Evolutionary conservation across 2,888 invertebrate genomes (phyloP).

Genomic region (Calameuta idolon): DNA sequence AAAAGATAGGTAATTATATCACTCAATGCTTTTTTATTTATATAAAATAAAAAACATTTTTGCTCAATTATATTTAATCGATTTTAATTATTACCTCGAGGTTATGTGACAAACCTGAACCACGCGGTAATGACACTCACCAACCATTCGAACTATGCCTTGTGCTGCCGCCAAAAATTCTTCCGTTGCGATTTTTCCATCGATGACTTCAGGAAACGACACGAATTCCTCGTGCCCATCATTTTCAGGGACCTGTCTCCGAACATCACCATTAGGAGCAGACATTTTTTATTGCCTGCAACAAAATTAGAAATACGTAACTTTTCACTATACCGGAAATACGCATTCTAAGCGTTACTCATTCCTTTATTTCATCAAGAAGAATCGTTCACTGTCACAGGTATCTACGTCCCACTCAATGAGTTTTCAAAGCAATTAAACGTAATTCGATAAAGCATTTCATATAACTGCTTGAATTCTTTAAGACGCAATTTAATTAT

Average conservation of each 20-base stretch:
- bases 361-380: not conserved
- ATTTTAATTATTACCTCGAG: not conserved
- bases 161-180: slow-evolving; percentile 74
- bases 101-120: not conserved
- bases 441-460: too few relatives aligned
- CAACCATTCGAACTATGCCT: slow-evolving; percentile 74
- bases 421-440: too few relatives aligned
- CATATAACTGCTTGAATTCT: not conserved
- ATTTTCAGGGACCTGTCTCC: slow-evolving; percentile 22
- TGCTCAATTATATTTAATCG: not conserved
- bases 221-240: slow-evolving; percentile 30
- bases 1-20: slow-evolving; percentile 44
- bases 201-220: slow-evolving; percentile 70
- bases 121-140: slow-evolving; percentile 66
- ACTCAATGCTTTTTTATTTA: not conserved
- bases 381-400: not conserved
- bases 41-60: not conserved
- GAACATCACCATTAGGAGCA: slow-evolving; percentile 25
- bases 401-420: not conserved
- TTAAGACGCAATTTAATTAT: not conserved
- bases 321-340: not conserved
- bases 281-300: slow-evolving; percentile 16
- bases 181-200: slow-evolving; percentile 72
- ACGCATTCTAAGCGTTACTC: not conserved
- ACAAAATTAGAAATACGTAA: not conserved